These are phyloP conservation scores for Ditylenchus dipsaci DNA, from an alignment of 1,140 invertebrate species.

Conservation along the genomic window DNA sequence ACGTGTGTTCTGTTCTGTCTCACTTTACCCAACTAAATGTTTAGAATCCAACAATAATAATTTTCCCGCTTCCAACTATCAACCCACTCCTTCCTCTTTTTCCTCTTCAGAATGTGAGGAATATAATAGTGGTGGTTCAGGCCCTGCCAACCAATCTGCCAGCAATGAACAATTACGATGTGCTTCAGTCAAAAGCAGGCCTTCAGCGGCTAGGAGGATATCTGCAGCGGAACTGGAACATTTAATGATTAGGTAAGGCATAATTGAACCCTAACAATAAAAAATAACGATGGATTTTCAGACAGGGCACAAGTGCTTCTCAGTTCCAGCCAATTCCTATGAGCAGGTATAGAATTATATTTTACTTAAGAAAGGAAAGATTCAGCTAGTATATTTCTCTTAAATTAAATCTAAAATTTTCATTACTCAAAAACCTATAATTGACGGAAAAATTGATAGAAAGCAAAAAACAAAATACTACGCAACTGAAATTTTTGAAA, in stretches of 20 bases:
- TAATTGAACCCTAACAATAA: conserved; percentile 26
- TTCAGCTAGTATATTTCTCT: no score
- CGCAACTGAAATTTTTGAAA: no score
- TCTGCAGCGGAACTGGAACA: conserved; percentile 82
- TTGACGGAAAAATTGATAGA: no score
- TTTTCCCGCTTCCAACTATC: conserved; percentile 5
- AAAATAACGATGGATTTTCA: not conserved
- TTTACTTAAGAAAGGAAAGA: no score
- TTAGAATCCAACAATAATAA: not conserved
- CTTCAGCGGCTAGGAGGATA: conserved; percentile 73
- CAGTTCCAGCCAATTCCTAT: conserved; percentile 43
- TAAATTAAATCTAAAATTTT: no score
- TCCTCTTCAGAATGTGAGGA: not conserved
- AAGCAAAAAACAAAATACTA: no score
- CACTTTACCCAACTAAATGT: no score
- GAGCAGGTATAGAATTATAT: conserved; percentile 30
- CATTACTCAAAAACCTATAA: no score
- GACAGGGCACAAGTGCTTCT: conserved; percentile 58
- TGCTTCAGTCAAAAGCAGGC: conserved; percentile 78
- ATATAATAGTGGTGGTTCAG: no score
- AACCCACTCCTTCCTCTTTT: not conserved
- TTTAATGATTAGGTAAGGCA: conserved; percentile 75
- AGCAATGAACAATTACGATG: conserved; percentile 33
- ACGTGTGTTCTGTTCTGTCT: not conserved
- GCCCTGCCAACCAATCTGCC: not conserved